Conservation (phyloP, 2,888 invertebrate species). For the Lithophane ornitopus region DNA sequence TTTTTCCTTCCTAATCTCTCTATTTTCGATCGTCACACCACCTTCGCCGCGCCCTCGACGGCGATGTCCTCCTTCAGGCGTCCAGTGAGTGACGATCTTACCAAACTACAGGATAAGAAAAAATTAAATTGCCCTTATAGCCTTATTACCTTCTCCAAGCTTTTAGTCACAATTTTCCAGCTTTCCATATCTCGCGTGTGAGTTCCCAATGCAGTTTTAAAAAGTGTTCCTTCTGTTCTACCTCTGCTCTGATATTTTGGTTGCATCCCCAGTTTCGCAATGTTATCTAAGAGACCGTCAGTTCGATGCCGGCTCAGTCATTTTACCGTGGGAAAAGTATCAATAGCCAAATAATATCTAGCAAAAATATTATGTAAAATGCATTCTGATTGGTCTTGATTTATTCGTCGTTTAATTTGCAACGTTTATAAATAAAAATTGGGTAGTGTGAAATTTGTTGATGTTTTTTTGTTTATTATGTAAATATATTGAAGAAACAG, state of each 20-base stretch:
- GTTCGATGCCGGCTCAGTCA: constrained; percentile 33
- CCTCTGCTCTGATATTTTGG: not conserved
- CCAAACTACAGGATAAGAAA: no score
- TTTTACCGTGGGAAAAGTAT: constrained; percentile 55
- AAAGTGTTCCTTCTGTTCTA: constrained; percentile 14
- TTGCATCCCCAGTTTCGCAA: constrained; percentile 64
- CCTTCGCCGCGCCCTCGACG: no score
- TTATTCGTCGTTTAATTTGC: constrained; percentile 54
- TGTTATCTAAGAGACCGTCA: constrained; percentile 52
- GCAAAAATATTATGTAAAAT: constrained; percentile 62
- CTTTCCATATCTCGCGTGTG: no score
- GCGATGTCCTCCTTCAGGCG: no score
- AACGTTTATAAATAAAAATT: constrained; percentile 29
- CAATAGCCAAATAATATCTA: constrained; percentile 46
- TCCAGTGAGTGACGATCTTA: no score
- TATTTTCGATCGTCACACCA: no score
- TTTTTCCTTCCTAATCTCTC: no score
- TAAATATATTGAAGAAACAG: not conserved
- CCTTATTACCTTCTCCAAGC: no score
- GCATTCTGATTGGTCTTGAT: constrained; percentile 56
- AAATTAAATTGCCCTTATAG: no score
- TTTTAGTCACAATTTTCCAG: no score
- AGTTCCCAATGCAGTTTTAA: no score
- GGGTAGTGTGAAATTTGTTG: constrained; percentile 6
- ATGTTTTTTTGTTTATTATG: not conserved